phyloP scores from a whole-genome alignment of 2,888 invertebrate species.

The Notodromas monacha region DNA sequence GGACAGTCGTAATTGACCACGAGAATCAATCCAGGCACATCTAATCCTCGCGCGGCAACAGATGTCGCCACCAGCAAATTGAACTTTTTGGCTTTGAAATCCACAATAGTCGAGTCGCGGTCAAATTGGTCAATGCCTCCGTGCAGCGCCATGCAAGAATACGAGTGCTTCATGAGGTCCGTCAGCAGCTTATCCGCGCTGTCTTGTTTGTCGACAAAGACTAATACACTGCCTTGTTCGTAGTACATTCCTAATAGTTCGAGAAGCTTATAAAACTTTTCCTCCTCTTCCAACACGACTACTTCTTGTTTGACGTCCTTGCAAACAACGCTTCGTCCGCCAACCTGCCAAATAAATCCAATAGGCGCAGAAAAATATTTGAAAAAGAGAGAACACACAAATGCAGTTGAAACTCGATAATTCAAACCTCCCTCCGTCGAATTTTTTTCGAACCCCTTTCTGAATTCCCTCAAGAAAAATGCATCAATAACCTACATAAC shows the following conservation, averaged over 20 bases:
- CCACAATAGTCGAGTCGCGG: conserved; percentile 80
- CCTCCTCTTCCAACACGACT: conserved; percentile 57
- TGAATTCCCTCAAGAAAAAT: no score
- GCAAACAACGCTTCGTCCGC: conserved; percentile 82
- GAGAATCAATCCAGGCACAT: conserved; percentile 82
- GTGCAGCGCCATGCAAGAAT: conserved; percentile 74
- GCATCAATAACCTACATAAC: no score
- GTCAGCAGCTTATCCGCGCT: conserved; percentile 70
- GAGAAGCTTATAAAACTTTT: conserved; percentile 81
- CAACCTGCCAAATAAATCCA: no score
- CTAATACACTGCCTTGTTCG: conserved; percentile 64
- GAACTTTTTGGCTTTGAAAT: conserved; percentile 81
- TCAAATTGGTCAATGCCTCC: conserved; percentile 99
- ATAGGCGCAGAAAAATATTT: no score
- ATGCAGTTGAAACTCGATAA: no score
- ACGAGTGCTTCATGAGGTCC: conserved; percentile 80
- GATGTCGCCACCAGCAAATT: conserved; percentile 77
- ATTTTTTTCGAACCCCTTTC: no score
- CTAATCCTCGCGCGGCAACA: conserved; percentile 88
- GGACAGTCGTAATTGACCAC: conserved; percentile 98
- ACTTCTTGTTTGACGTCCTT: conserved; percentile 89
- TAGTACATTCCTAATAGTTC: conserved; percentile 87
- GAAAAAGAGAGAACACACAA: no score
- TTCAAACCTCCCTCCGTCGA: no score
- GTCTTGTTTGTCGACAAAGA: conserved; percentile 95